Percentiles rank a stretch among this genome's conserved stretches.
Evolutionary conservation across 1,140 invertebrate genomes (phyloP).

Genomic region (Papilio helenus): DNA sequence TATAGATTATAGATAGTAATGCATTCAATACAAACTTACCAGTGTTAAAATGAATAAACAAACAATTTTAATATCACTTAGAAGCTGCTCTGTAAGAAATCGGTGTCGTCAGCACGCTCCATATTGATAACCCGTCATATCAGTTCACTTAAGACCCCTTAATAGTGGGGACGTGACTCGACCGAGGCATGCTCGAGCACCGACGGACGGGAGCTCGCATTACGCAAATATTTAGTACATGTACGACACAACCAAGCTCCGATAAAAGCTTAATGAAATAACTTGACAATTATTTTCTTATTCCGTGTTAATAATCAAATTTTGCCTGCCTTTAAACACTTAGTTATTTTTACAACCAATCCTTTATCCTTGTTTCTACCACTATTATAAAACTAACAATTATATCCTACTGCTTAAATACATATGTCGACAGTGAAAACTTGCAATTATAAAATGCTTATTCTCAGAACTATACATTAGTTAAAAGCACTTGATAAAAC

Average conservation of each 20-base stretch:
- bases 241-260: slow-evolving; percentile 13
- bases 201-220: slow-evolving; percentile 34
- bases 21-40: too few species aligned
- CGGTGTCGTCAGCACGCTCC: slow-evolving; percentile 42
- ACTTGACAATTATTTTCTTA: not conserved
- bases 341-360: too few species aligned
- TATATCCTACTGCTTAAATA: too few species aligned
- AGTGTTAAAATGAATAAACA: too few species aligned
- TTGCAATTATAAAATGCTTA: too few species aligned
- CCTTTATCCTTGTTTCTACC: too few species aligned
- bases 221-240: slow-evolving; percentile 38
- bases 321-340: not conserved
- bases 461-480: not conserved
- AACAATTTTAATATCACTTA: slow-evolving; percentile 34
- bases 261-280: slow-evolving; percentile 27
- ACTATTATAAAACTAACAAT: too few species aligned
- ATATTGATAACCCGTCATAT: slow-evolving; percentile 61
- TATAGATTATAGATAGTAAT: too few species aligned
- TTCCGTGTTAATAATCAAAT: not conserved
- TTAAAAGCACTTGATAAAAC: slow-evolving; percentile 2
- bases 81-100: not conserved
- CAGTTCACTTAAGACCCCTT: slow-evolving; percentile 49
- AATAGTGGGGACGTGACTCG: slow-evolving; percentile 59
- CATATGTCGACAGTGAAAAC: too few species aligned
- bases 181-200: slow-evolving; percentile 28